Evolutionary conservation across 1,140 invertebrate genomes (phyloP).

Genomic region (Eurosta solidaginis): DNA sequence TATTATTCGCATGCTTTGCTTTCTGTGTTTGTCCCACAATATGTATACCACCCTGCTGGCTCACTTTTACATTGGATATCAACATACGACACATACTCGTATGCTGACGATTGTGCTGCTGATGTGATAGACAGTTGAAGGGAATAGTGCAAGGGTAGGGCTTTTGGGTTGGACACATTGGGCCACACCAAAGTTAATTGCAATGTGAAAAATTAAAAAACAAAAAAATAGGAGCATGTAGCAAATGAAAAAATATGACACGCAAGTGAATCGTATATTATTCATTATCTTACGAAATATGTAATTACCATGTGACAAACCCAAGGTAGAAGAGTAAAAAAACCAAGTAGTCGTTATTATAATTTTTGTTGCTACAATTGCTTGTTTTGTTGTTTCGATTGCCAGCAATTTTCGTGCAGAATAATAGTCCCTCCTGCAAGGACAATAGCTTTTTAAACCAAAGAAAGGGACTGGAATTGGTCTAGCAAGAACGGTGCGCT

Average conservation of each 20-base stretch:
- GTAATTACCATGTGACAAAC: slow-evolving; percentile 5
- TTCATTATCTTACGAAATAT: slow-evolving; percentile 21
- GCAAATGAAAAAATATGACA: neutral
- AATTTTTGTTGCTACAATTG: no score
- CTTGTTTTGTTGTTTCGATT: no score
- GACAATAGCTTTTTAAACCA: no score
- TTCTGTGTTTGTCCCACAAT: no score
- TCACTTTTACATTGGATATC: neutral
- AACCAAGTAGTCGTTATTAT: no score
- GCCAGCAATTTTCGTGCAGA: no score
- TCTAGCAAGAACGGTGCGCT: no score
- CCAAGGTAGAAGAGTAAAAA: no score
- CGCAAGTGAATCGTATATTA: slow-evolving; percentile 15
- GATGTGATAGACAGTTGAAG: neutral
- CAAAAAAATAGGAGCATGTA: neutral
- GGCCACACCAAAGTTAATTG: neutral
- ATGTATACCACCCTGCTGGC: neutral
- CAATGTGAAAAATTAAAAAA: no score
- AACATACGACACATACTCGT: slow-evolving; percentile 14
- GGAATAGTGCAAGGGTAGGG: neutral
- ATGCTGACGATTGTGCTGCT: neutral
- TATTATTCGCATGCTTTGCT: neutral
- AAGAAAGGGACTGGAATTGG: no score
- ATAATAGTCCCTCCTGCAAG: no score
- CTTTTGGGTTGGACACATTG: neutral